These are phyloP conservation scores for Camptogramma bilineatum DNA, from an alignment of 2,888 invertebrate species.

Conservation along the genomic window DNA sequence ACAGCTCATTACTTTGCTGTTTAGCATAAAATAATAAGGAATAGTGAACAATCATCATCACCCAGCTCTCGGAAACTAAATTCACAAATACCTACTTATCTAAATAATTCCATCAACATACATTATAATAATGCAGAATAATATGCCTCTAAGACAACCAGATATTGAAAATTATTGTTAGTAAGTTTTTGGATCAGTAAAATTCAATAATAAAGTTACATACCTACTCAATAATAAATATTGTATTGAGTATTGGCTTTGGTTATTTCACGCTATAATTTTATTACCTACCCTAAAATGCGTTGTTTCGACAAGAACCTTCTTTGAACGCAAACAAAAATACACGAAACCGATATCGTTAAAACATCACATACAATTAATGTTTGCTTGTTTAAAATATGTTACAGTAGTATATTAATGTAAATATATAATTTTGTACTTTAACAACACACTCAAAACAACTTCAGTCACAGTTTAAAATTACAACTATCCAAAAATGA, in stretches of 20 bases:
- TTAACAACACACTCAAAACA: slow-evolving; percentile 27
- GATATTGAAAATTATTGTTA: slow-evolving; percentile 4
- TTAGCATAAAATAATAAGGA: slow-evolving; percentile 14
- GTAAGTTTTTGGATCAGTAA: slow-evolving; percentile 12
- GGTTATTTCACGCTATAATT: slow-evolving; percentile 74
- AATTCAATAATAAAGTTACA: slow-evolving; percentile 35
- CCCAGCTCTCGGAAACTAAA: slow-evolving; percentile 18
- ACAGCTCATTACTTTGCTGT: slow-evolving; percentile 36
- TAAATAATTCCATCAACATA: slow-evolving; percentile 2
- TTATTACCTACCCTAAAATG: slow-evolving; percentile 61
- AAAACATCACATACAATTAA: slow-evolving; percentile 19
- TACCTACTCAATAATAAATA: slow-evolving; percentile 53
- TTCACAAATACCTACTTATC: slow-evolving; percentile 16
- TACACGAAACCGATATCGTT: slow-evolving; percentile 14
- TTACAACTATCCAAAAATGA: slow-evolving; percentile 3
- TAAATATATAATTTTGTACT: slow-evolving; percentile 32
- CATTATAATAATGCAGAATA: slow-evolving; percentile 3
- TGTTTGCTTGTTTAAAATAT: slow-evolving; percentile 17
- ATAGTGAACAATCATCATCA: not conserved
- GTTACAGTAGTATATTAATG: slow-evolving; percentile 18
- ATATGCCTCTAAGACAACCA: slow-evolving; percentile 12
- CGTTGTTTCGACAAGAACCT: slow-evolving; percentile 29
- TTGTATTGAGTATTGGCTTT: slow-evolving; percentile 72
- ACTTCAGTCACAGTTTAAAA: slow-evolving; percentile 26
- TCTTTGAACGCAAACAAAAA: slow-evolving; percentile 25